A percentile compares a stretch with the other conserved stretches of the same genome.
These are phyloP conservation scores for Galerucella calmariensis DNA, from an alignment of 2,888 invertebrate genomes.

Conservation along the genomic window DNA sequence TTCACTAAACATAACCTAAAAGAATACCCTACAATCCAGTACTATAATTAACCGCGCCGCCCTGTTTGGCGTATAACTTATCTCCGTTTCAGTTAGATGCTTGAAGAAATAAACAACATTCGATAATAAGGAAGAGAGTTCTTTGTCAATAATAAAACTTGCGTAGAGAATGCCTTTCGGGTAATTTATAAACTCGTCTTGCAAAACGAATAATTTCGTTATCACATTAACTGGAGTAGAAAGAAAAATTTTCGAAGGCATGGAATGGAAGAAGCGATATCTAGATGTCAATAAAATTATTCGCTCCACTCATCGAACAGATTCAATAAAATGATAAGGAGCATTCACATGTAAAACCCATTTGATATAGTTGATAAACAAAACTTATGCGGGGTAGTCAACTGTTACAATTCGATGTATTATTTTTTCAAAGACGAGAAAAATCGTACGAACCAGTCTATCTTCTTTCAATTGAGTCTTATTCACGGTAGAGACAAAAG, in stretches of 20 bases:
- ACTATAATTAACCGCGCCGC: too few species aligned
- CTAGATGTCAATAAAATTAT: constrained; percentile 35
- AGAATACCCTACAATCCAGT: too few species aligned
- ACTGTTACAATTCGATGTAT: constrained; percentile 4
- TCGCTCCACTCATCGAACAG: constrained; percentile 13
- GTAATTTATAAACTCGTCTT: background rate
- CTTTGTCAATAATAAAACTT: background rate
- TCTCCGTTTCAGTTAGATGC: background rate
- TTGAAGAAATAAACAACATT: background rate
- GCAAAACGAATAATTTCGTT: constrained; percentile 9
- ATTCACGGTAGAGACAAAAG: too few species aligned
- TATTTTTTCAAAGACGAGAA: background rate
- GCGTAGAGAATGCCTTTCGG: background rate
- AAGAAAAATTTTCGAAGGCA: constrained; percentile 16
- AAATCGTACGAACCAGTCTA: background rate
- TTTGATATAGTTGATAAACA: constrained; percentile 17
- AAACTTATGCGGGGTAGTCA: background rate
- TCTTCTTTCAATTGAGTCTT: too few species aligned
- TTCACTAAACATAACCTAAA: too few species aligned
- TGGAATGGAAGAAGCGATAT: constrained; percentile 16
- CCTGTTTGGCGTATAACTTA: too few species aligned
- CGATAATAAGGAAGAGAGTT: background rate
- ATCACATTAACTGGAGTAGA: constrained; percentile 24
- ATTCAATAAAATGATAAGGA: background rate
- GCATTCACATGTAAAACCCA: background rate